Conservation (phyloP, 2,888 invertebrate species). For the Halictus ligatus region DNA sequence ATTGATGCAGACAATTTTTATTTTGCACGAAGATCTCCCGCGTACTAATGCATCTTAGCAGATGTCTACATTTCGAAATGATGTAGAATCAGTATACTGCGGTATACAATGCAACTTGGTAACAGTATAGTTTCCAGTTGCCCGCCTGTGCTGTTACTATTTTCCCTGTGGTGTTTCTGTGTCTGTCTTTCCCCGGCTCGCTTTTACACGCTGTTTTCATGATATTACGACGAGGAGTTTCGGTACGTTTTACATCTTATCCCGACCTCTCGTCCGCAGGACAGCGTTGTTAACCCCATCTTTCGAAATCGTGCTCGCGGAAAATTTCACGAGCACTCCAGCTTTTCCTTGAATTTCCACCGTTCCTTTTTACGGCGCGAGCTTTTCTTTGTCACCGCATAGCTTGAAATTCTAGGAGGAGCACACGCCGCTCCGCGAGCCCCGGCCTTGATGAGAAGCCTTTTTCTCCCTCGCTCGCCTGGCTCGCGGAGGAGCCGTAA, state of each 20-base stretch:
- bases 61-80: too few relatives aligned
- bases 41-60: too few relatives aligned
- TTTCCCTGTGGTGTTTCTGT: not conserved
- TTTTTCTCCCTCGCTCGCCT: slow-evolving; percentile 27
- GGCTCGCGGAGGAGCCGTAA: slow-evolving; percentile 38
- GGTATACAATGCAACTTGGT: not conserved
- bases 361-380: slow-evolving; percentile 46
- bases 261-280: not conserved
- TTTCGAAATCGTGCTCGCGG: slow-evolving; percentile 36
- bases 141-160: not conserved
- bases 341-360: slow-evolving; percentile 42
- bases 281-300: slow-evolving; percentile 38
- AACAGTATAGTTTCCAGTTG: not conserved
- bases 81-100: too few relatives aligned
- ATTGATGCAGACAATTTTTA: too few relatives aligned
- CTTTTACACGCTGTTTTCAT: not conserved
- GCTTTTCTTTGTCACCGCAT: slow-evolving; percentile 58
- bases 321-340: slow-evolving; percentile 56
- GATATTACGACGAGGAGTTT: not conserved
- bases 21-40: too few relatives aligned
- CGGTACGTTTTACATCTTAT: slow-evolving; percentile 32
- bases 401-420: slow-evolving; percentile 47
- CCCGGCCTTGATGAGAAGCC: slow-evolving; percentile 41
- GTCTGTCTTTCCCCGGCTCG: not conserved
- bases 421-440: not conserved